Base-by-base conservation (phyloP, 1,140 invertebrate genomes). In the Hyphantria cunea region DNA sequence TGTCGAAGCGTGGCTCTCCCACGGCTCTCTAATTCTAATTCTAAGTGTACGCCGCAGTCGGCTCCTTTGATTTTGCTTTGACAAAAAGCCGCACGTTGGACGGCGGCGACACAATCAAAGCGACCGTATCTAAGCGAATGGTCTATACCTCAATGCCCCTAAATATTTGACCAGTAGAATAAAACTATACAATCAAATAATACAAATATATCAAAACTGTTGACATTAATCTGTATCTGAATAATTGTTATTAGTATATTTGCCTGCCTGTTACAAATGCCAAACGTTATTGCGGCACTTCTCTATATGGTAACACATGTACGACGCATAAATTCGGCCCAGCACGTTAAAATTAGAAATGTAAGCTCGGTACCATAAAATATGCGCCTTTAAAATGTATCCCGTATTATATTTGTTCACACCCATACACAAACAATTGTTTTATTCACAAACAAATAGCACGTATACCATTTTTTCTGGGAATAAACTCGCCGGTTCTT, bases 321-420 rank as follows among this genome's bases (percentile, higher is more conserved):
- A 82, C 68, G 66, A 59, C 51, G 63, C 78, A 87, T 87, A 86
- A 87, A 87, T 87, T 85, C 76, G 64, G 76, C 75, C 76, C 75
- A 75, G 82, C 75, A 54, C 80, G 82, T 87, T 87, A 86, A 87
- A 87, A 87, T 87, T 86, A 87, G 83, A 87, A 87, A 85, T 83
- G 82, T 84, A 82, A 76, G 78, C 78, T 63, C 64, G 52, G 63
- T 61, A 70, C 68, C 33, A 71, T 83, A 82, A 84, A 84, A 80
- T 85, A 84, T 87, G 82, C 76, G 77, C 72, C 73, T 87, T 85
- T 86, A 76, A 83, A 87, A 87, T 85, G 79, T 87, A 85, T 78
- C 79, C 61, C 59, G 66, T 65, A 78, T 82, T 84, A 81, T 84
- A 81, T 82, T 84, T 79, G 74, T 78, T 82, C 73, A 60, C 76